Evolutionary conservation across 2,113 vertebrate species (phyloP).

Genomic region (Clarias magur): DNA sequence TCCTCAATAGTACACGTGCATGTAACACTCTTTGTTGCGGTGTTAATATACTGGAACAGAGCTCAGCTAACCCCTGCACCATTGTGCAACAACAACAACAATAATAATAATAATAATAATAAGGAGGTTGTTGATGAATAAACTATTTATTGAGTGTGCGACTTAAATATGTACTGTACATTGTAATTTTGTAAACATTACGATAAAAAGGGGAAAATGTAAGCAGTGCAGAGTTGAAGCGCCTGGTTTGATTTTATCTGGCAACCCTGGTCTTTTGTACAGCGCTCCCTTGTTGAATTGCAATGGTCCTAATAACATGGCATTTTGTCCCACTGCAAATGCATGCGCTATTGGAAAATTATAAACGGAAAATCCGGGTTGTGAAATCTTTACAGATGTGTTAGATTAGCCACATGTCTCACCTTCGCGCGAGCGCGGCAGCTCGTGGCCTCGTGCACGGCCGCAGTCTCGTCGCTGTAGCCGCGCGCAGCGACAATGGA

Average conservation of each 20-base stretch:
- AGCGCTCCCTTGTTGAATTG: not conserved
- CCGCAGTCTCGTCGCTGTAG: constrained; percentile 26
- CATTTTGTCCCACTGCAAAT: not conserved
- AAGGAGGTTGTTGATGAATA: too few relatives aligned
- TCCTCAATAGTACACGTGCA: not conserved
- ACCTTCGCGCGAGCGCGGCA: constrained; percentile 15
- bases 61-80: not conserved
- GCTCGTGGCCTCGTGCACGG: constrained; percentile 31
- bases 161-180: too few relatives aligned
- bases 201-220: not conserved
- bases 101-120: not conserved
- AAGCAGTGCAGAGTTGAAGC: not conserved
- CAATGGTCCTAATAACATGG: not conserved
- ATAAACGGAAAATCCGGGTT: not conserved
- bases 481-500: constrained; percentile 51
- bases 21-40: not conserved
- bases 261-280: not conserved
- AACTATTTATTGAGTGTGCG: too few relatives aligned
- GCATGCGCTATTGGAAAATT: not conserved
- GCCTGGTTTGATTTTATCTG: not conserved
- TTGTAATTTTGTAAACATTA: not conserved
- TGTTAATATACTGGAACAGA: not conserved
- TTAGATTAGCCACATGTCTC: not conserved
- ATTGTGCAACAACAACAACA: not conserved
- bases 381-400: too few relatives aligned